These are phyloP conservation scores for Pogonophryne albipinna DNA, from an alignment of 2,797 vertebrate species.

Conservation along the genomic window DNA sequence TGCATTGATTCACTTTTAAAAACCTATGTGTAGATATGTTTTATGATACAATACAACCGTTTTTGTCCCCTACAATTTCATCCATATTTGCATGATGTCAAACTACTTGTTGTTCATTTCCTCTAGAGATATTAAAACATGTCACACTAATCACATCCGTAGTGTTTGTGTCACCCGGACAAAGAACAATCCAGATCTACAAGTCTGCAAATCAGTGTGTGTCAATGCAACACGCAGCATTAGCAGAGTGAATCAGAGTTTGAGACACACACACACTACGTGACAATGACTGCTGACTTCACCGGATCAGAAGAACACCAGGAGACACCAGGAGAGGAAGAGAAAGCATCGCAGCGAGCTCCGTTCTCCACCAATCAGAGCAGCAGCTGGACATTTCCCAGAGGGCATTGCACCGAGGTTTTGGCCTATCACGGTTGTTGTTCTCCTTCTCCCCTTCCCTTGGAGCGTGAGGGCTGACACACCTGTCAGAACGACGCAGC, in stretches of 20 bases:
- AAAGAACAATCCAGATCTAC: not conserved
- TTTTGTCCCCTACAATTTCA: not conserved
- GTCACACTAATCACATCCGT: not conserved
- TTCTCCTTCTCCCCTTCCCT: conserved; percentile 23
- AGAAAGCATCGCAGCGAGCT: conserved; percentile 29
- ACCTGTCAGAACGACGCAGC: conserved; percentile 56
- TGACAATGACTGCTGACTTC: conserved; percentile 57
- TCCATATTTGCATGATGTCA: not conserved
- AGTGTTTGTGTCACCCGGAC: not conserved
- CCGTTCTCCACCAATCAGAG: conserved; percentile 61
- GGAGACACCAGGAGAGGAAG: conserved; percentile 36
- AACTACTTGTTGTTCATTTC: not conserved
- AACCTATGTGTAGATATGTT: too few species aligned
- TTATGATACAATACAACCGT: not conserved
- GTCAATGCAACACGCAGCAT: conserved; percentile 16
- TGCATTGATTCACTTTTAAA: not conserved
- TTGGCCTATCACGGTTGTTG: conserved; percentile 52
- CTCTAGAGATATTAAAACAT: not conserved
- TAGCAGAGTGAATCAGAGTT: too few species aligned
- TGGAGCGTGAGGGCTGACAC: conserved; percentile 44
- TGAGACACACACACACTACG: conserved; percentile 17
- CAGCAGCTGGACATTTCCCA: conserved; percentile 69
- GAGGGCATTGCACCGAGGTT: conserved; percentile 45
- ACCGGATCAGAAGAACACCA: conserved; percentile 28
- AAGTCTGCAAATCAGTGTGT: not conserved